A percentile compares a stretch with the other conserved stretches of the same genome.
phyloP scores from a whole-genome alignment of 2,113 vertebrate genomes.

The Ranitomeya imitator region DNA sequence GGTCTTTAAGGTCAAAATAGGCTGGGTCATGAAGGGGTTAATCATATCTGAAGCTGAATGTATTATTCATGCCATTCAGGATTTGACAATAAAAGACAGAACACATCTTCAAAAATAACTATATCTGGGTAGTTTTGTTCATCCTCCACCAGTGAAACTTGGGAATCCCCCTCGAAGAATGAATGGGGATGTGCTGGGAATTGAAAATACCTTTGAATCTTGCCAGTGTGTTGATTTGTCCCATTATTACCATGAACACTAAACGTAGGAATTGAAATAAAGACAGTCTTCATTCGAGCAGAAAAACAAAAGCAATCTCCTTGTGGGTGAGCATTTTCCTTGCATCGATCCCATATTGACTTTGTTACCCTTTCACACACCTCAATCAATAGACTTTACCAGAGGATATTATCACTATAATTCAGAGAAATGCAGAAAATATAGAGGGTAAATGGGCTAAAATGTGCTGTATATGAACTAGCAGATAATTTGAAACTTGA shows the following conservation, averaged over 20 bases:
- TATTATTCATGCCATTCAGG: conserved; percentile 9
- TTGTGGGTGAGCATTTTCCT: not conserved
- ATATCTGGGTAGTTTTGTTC: not conserved
- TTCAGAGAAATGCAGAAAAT: not conserved
- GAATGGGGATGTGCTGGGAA: conserved; percentile 10
- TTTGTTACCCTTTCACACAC: conserved; percentile 23
- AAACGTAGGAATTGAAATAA: not conserved
- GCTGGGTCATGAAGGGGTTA: no score
- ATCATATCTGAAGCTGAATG: not conserved
- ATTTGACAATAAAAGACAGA: not conserved
- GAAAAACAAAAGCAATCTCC: not conserved
- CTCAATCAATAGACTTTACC: conserved; percentile 9
- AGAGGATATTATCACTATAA: not conserved
- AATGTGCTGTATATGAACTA: not conserved
- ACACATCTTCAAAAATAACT: not conserved
- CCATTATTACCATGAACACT: not conserved
- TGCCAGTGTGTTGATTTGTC: not conserved
- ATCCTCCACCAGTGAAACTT: not conserved
- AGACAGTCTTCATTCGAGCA: not conserved
- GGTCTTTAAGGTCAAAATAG: no score
- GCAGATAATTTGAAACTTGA: no score
- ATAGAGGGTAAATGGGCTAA: not conserved
- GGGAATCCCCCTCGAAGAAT: conserved; percentile 19
- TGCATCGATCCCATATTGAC: conserved; percentile 29
- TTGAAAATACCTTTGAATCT: not conserved